Conservation (phyloP, 2,888 invertebrate species). For the Masnerella sp. region DNA sequence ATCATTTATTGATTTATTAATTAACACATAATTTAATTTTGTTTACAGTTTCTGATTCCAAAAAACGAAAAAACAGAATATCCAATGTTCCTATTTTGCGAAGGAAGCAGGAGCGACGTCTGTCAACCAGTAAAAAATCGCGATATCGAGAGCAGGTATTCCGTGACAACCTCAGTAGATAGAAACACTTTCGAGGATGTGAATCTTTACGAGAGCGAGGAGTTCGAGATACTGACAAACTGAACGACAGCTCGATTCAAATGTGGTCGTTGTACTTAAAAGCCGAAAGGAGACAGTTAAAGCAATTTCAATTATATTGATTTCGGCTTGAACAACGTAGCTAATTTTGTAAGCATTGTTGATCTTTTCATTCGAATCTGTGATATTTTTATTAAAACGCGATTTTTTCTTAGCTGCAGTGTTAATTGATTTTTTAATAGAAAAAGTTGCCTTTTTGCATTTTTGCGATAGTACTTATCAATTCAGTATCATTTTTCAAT, state of each 20-base stretch:
- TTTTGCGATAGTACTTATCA: no score
- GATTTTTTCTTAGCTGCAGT: no score
- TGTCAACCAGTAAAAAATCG: conserved; percentile 66
- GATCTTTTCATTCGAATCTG: conserved; percentile 26
- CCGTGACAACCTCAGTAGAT: conserved; percentile 61
- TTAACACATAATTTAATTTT: no score
- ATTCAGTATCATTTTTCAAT: no score
- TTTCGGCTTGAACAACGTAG: not conserved
- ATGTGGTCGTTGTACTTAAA: conserved; percentile 65
- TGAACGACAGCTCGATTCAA: conserved; percentile 33
- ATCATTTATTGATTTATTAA: no score
- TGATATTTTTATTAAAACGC: conserved; percentile 42
- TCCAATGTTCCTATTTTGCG: conserved; percentile 89
- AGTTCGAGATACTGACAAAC: conserved; percentile 71
- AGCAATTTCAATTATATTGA: no score
- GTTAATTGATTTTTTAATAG: no score
- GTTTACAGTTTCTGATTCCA: conserved; percentile 79
- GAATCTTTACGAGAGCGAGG: conserved; percentile 72
- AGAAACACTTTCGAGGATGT: conserved; percentile 69
- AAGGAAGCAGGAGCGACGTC: conserved; percentile 83
- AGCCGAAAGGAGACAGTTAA: no score
- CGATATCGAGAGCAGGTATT: conserved; percentile 64
- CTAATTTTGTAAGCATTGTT: not conserved
- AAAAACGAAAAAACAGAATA: conserved; percentile 82
- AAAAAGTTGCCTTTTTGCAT: no score